Evolutionary conservation across 2,888 invertebrate species (phyloP).

Genomic region (Polylopha cassiicola): DNA sequence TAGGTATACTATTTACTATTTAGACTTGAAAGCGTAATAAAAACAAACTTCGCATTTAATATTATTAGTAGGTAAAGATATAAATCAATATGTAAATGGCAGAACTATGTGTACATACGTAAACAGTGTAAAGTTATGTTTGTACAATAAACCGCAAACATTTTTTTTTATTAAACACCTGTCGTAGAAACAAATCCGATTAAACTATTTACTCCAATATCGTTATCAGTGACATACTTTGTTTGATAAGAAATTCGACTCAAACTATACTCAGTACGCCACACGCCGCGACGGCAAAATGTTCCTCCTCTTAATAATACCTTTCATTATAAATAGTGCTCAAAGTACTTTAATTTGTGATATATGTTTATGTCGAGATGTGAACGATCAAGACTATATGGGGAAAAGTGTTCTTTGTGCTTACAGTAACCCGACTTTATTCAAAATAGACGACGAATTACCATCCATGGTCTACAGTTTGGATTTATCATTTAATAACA

Average conservation of each 20-base stretch:
- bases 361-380: constrained; percentile 43
- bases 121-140: too few species aligned
- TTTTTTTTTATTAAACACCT: too few species aligned
- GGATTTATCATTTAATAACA: constrained; percentile 55
- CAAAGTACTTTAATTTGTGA: constrained; percentile 44
- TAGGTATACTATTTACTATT: too few species aligned
- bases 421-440: constrained; percentile 31
- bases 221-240: constrained; percentile 27
- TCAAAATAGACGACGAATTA: constrained; percentile 37
- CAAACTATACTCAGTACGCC: constrained; percentile 23
- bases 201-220: constrained; percentile 51
- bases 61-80: too few species aligned
- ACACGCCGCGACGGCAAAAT: constrained; percentile 35
- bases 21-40: too few species aligned
- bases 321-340: constrained; percentile 22
- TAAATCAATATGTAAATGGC: too few species aligned
- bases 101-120: too few species aligned
- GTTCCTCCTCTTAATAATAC: constrained; percentile 24
- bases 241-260: constrained; percentile 35
- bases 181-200: constrained; percentile 50
- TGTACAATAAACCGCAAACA: too few species aligned
- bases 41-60: too few species aligned
- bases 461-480: constrained; percentile 45
- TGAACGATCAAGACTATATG: constrained; percentile 40
- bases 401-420: constrained; percentile 54